Evolutionary conservation across 2,113 vertebrate genomes (phyloP).

Genomic region (Microcebus lehilahytsara): DNA sequence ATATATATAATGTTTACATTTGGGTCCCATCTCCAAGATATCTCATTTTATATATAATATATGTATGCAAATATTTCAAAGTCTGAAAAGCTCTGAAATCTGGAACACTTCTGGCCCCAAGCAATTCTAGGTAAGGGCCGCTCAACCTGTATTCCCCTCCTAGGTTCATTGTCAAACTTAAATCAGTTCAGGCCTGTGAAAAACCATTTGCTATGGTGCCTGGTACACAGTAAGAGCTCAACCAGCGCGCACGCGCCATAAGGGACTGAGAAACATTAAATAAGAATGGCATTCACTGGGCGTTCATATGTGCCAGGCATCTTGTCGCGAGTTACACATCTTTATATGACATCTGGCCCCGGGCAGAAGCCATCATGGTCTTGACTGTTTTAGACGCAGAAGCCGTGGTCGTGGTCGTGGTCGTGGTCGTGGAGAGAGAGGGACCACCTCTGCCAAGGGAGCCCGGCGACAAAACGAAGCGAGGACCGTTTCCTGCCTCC

Average conservation of each 20-base stretch:
- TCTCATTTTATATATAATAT: not conserved
- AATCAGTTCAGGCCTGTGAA: not conserved
- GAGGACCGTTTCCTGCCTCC: not conserved
- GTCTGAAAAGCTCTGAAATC: not conserved
- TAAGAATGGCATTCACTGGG: not conserved
- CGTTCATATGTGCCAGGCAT: too few species aligned
- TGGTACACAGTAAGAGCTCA: not conserved
- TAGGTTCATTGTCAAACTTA: not conserved
- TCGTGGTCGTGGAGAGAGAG: not conserved
- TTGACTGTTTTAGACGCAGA: not conserved
- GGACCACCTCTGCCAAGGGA: not conserved
- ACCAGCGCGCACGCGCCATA: accelerated
- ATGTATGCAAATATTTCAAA: not conserved
- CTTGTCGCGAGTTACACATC: not conserved
- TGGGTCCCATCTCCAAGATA: not conserved
- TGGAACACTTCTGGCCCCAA: not conserved
- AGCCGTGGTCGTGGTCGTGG: accelerated
- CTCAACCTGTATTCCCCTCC: not conserved
- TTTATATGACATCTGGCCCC: not conserved
- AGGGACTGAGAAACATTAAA: not conserved
- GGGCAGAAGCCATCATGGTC: not conserved
- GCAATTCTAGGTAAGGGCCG: not conserved
- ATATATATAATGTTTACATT: not conserved
- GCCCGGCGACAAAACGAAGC: not conserved
- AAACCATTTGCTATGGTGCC: not conserved